Conservation (phyloP, 2,888 invertebrate genomes). For the Rutpela maculata region DNA sequence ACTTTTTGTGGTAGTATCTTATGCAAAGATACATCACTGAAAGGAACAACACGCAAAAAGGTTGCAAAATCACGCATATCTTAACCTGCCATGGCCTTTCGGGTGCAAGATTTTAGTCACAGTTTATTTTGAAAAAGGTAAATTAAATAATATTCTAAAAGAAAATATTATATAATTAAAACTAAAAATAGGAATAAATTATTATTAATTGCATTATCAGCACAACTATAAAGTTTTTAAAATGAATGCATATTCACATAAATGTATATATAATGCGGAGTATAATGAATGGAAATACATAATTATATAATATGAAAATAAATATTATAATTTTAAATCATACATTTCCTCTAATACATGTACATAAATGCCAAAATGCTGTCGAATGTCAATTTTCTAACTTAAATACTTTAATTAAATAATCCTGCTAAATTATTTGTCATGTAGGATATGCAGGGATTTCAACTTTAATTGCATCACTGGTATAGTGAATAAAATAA, state of each 20-base stretch:
- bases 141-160: neutral
- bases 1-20: no score
- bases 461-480: constrained; percentile 36
- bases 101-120: no score
- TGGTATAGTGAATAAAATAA: constrained; percentile 38
- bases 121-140: neutral
- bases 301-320: constrained; percentile 35
- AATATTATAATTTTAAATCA: constrained; percentile 43
- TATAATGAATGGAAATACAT: constrained; percentile 31
- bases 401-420: constrained; percentile 41
- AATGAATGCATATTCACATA: constrained; percentile 36
- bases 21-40: no score
- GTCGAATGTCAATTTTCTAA: constrained; percentile 39
- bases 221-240: constrained; percentile 30
- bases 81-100: no score
- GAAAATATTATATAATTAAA: constrained; percentile 1
- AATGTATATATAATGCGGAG: constrained; percentile 13
- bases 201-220: constrained; percentile 18
- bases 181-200: constrained; percentile 6
- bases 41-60: no score
- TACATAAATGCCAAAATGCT: constrained; percentile 37
- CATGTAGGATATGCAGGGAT: constrained; percentile 28
- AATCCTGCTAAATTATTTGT: constrained; percentile 40
- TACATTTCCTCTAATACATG: constrained; percentile 29
- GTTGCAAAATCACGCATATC: no score